Base-by-base conservation (phyloP, 2,797 vertebrate species). In the Semotilus atromaculatus region DNA sequence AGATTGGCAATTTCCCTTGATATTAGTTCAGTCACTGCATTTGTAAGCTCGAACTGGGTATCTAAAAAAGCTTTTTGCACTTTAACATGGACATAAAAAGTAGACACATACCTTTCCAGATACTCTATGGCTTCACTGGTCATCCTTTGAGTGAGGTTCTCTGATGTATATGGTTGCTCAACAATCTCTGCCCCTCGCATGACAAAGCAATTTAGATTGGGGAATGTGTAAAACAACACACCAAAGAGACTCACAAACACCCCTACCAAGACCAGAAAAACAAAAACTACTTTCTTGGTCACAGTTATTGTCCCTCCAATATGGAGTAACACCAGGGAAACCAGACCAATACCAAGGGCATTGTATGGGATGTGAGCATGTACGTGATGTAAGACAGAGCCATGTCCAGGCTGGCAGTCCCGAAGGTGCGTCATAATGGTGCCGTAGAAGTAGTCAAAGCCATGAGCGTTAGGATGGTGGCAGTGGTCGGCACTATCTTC, bases 391-490 rank as follows among this genome's bases (percentile, higher is more conserved):
- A 98, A 97, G 0, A 97, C 91, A 0, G 93, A 95, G 90, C 97
- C 96, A 2, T 94, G 92, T 3, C 95, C 96, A 0, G 93, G 92
- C 82, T 93, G 94, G 92, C 98, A 99, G 92, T 98, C 97, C 19
- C 96, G 90, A 34, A 98, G 21, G 92, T 98, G 97, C 89, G 96
- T 97, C 86, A 96, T 11, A 0, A 95, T 89, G n/a, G 96, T 91
- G 1, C 97, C 97, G 1, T 96, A 97, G 93, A 98, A 99, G 77
- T 96, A 93, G 81, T 94, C 90, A 64, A 98, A 98, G 83, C 97
- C 97, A n/a, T 98, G 97, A 36, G 23, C 88, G 26, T 88, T 88
- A 0, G 97, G 97, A 88, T 98, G 98, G 93, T 99, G 97, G 87
- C 97, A 98, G 90, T 97, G 96, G 89, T 99, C 97, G 0, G 89